A percentile compares a stretch with the other conserved stretches of the same genome.
These are phyloP conservation scores for Epinephelus moara DNA, from an alignment of 2,113 vertebrate species.

Conservation along the genomic window DNA sequence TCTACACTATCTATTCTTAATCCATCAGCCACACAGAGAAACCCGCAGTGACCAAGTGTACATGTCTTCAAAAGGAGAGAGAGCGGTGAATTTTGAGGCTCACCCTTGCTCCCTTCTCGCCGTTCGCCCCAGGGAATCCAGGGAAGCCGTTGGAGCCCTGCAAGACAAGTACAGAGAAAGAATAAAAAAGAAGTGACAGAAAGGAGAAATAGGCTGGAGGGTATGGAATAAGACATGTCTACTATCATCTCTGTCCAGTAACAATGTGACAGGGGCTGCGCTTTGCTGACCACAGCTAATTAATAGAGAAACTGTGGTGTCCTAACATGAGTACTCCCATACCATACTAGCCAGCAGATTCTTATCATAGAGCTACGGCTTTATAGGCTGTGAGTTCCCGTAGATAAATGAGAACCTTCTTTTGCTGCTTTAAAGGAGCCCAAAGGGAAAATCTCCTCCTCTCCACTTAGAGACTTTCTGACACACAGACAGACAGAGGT, in stretches of 20 bases:
- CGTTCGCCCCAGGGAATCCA: slow-evolving; percentile 82
- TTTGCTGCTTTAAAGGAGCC: slow-evolving; percentile 11
- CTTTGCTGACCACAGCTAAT: slow-evolving; percentile 37
- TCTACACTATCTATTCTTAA: neutral
- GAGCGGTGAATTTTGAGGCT: slow-evolving; percentile 29
- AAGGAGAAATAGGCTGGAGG: neutral
- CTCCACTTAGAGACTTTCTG: slow-evolving; percentile 26
- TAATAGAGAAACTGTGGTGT: slow-evolving; percentile 20
- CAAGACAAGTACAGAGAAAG: slow-evolving; percentile 17
- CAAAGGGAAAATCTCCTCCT: neutral
- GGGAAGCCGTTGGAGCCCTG: slow-evolving; percentile 84
- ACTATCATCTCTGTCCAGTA: neutral
- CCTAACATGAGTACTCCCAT: neutral
- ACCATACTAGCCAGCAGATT: neutral
- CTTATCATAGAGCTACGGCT: neutral
- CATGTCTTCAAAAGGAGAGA: slow-evolving; percentile 2
- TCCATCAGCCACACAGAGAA: neutral
- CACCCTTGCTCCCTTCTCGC: slow-evolving; percentile 85
- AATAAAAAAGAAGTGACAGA: slow-evolving; percentile 2
- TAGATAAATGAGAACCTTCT: slow-evolving; percentile 18
- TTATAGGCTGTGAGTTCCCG: slow-evolving; percentile 2
- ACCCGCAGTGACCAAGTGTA: neutral
- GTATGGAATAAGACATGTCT: slow-evolving; percentile 1
- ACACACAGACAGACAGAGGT: slow-evolving; percentile 20
- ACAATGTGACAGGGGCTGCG: slow-evolving; percentile 21